These are phyloP conservation scores for Tragelaphus scriptus DNA, from an alignment of 2,113 vertebrate genomes.

Conservation along the genomic window DNA sequence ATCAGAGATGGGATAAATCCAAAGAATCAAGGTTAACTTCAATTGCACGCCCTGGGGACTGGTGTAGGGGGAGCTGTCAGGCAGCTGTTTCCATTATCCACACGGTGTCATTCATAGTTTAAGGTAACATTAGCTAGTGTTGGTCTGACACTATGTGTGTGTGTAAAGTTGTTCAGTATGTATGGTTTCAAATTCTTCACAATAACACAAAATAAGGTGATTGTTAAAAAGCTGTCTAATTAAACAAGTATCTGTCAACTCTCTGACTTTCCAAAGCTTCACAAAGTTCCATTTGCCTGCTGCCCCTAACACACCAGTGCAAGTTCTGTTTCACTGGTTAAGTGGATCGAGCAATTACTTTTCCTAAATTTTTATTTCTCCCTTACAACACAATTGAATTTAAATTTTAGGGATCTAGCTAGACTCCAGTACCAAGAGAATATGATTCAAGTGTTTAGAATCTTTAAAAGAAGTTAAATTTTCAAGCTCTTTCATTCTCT, in stretches of 20 bases:
- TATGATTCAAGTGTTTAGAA: background rate
- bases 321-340: background rate
- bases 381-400: constrained; percentile 2
- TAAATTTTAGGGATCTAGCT: background rate
- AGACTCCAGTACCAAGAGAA: background rate
- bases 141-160: background rate
- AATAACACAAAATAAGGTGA: background rate
- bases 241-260: background rate
- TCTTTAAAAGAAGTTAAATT: background rate
- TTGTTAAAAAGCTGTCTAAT: background rate
- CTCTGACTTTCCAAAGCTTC: background rate
- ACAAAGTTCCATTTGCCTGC: background rate
- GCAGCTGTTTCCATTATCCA: background rate
- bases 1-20: constrained; percentile 3
- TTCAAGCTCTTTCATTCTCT: background rate
- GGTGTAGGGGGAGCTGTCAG: background rate
- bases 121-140: background rate
- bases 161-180: background rate
- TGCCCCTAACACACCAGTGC: background rate
- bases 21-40: background rate
- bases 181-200: background rate
- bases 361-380: background rate
- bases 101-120: background rate
- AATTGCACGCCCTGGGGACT: background rate
- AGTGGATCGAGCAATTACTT: background rate